Conservation (phyloP, 2,797 vertebrate species). For the Hippocampus kuda region DNA sequence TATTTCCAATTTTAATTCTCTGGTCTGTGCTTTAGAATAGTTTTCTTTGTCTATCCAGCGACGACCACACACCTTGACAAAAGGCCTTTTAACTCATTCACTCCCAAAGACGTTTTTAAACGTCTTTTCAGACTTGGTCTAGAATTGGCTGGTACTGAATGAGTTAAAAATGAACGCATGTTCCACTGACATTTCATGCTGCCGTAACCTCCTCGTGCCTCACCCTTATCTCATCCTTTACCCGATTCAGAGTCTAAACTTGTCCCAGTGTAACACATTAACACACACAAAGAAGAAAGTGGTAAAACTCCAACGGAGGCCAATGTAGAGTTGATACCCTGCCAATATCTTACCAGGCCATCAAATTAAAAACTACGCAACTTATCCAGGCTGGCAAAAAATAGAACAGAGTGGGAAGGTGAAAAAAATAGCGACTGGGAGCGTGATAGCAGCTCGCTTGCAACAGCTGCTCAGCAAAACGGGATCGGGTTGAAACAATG, state of each 20-base stretch:
- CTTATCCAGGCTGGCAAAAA: slow-evolving; percentile 27
- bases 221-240: slow-evolving; percentile 24
- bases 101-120: too few relatives aligned
- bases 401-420: slow-evolving; percentile 27
- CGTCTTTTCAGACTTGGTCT: too few relatives aligned
- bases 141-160: too few relatives aligned
- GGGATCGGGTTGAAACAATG: slow-evolving; percentile 6
- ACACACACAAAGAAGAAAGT: slow-evolving; percentile 35
- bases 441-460: slow-evolving; percentile 23
- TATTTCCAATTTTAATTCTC: too few relatives aligned
- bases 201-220: background rate
- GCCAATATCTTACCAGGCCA: slow-evolving; percentile 31
- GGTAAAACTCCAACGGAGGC: slow-evolving; percentile 33
- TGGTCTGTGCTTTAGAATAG: too few relatives aligned
- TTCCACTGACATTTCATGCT: slow-evolving; percentile 4
- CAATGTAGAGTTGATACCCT: slow-evolving; percentile 40
- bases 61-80: slow-evolving; percentile 10
- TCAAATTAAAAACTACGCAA: slow-evolving; percentile 27
- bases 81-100: background rate
- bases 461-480: slow-evolving; percentile 6
- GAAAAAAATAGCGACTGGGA: slow-evolving; percentile 19
- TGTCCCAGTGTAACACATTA: slow-evolving; percentile 34
- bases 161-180: background rate
- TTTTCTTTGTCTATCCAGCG: slow-evolving; percentile 4
- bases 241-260: slow-evolving; percentile 23